Conservation (phyloP, 2,888 invertebrate genomes). For the Arge pagana region DNA sequence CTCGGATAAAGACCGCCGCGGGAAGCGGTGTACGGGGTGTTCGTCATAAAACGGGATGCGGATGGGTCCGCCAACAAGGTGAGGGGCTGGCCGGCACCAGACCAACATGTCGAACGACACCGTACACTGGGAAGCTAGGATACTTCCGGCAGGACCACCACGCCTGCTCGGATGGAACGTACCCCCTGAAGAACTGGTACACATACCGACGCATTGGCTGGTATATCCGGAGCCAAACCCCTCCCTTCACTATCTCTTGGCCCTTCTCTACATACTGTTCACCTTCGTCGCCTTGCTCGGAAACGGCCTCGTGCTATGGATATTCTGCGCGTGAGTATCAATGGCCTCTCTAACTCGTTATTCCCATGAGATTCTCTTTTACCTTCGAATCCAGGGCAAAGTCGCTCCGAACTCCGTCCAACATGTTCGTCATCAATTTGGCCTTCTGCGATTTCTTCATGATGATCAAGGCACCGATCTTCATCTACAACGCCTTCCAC, state of each 20-base stretch:
- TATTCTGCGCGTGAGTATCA: slow-evolving; percentile 75
- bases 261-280: slow-evolving; percentile 76
- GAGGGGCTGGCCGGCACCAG: slow-evolving; percentile 49
- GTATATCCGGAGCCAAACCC: slow-evolving; percentile 79
- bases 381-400: slow-evolving; percentile 65
- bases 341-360: background rate
- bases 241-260: slow-evolving; percentile 79
- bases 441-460: slow-evolving; percentile 84
- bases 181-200: slow-evolving; percentile 73
- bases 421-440: slow-evolving; percentile 81
- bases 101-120: slow-evolving; percentile 47
- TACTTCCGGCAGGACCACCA: slow-evolving; percentile 50
- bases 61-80: slow-evolving; percentile 36
- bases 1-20: slow-evolving; percentile 27
- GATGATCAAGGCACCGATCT: slow-evolving; percentile 85
- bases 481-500: slow-evolving; percentile 83
- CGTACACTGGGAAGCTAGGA: slow-evolving; percentile 47
- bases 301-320: slow-evolving; percentile 84
- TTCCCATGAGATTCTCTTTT: background rate
- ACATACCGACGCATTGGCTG: slow-evolving; percentile 78
- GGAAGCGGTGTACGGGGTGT: slow-evolving; percentile 26
- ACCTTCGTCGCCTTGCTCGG: slow-evolving; percentile 75
- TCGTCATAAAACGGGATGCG: slow-evolving; percentile 40
- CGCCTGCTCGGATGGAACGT: slow-evolving; percentile 77
- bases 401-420: slow-evolving; percentile 77